Evolutionary conservation across 2,113 vertebrate species (phyloP), one percentile per base, ranked within the genome.

Genomic region (Ciconia maguari): DNA sequence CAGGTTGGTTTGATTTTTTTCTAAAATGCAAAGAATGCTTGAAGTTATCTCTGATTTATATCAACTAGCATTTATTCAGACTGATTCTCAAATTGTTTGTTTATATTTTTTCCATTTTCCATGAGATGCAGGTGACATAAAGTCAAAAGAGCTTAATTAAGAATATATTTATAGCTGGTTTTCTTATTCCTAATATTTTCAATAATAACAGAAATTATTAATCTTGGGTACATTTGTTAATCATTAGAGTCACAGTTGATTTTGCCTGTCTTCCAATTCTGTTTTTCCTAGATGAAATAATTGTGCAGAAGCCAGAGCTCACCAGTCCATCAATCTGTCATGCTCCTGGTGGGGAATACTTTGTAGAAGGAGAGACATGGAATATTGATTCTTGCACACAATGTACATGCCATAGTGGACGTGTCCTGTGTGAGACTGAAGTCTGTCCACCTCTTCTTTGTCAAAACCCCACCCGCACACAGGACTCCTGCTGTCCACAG

Each of bases 391-490:
- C 99, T 46, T 99, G 99, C 71, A 99, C 98, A 0, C 99, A 99
- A 68, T 99, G 99, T 75, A 99, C 99, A 2, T 99, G 99, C 93
- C 99, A 99, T 94, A 98, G 98, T 1, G 98, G 99, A n/a, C 98
- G 98, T 22, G 98, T 99, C 77, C 98, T 99, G 27, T 99, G 99
- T 65, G 99, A 99, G 97, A 99, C 99, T 1, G 99, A 99, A 98
- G 99, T 99, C 89, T 99, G 99, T 49, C 99, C 99, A 2, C 99
- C 99, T 3, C 97, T 99, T 74, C 98, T 99, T 27, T 99, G 99
- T 96, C 98, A 98, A 96, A 98, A 95, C 85, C 99, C 99, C n/a
- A 96, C 98, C 7, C 98, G 99, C 70, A 98, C 98, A 2, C 99
- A 98, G 95, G 99, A 99, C 88, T 99, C 99, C 81, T 99, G 99